A percentile compares a stretch with the other conserved stretches of the same genome.
These are phyloP conservation scores for Chionomys nivalis DNA, from an alignment of 2,113 vertebrate genomes.

Conservation along the genomic window DNA sequence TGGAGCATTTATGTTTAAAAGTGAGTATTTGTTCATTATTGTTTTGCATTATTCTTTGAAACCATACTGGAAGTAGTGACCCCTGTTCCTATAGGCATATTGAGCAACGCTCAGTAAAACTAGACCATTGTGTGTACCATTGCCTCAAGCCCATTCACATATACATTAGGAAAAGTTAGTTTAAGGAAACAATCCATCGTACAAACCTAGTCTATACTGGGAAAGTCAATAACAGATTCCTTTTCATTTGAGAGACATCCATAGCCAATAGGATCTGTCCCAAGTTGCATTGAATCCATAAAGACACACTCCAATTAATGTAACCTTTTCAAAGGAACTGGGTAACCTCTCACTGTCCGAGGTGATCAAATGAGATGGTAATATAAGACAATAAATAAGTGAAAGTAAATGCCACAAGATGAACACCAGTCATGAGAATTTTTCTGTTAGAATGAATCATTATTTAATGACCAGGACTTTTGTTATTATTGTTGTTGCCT, in stretches of 20 bases:
- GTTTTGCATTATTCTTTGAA: not conserved
- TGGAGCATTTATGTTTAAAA: not conserved
- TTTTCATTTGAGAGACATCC: not conserved
- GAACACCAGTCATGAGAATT: not conserved
- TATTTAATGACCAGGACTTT: not conserved
- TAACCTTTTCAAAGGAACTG: constrained; percentile 5
- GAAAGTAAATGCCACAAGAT: not conserved
- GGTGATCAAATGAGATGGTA: not conserved
- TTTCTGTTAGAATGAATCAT: not conserved
- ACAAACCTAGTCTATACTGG: not conserved
- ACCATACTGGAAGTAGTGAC: not conserved
- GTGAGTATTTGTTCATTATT: not conserved
- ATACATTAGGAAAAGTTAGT: not conserved
- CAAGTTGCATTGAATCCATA: not conserved
- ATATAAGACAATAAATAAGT: not conserved
- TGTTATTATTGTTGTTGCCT: not conserved
- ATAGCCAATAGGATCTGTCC: not conserved
- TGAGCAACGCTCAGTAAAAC: not conserved
- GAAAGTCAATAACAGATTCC: not conserved
- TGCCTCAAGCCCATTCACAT: not conserved
- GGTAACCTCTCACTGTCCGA: not conserved
- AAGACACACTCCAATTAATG: constrained; percentile 23
- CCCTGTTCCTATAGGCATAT: not conserved
- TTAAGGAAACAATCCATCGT: not conserved
- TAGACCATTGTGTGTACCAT: accelerated